These are phyloP conservation scores for Mya arenaria DNA, from an alignment of 1,140 invertebrate species.

Conservation along the genomic window DNA sequence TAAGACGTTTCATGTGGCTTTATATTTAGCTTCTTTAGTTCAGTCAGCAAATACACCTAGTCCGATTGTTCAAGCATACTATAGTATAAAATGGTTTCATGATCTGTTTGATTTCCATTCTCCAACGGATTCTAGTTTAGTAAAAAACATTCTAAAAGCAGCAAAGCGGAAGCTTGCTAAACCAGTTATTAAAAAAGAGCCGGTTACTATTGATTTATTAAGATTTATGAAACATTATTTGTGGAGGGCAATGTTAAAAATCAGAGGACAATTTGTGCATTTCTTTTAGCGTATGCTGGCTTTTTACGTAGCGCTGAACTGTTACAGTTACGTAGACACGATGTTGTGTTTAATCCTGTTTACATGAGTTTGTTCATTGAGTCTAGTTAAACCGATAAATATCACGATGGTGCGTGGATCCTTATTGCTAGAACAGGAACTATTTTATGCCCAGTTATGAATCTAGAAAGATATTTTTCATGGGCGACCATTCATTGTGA, in stretches of 20 bases:
- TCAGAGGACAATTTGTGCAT: constrained; percentile 41
- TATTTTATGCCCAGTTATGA: background rate
- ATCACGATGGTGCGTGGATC: constrained; percentile 12
- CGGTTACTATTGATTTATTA: constrained; percentile 15
- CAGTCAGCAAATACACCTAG: background rate
- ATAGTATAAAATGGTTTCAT: constrained; percentile 46
- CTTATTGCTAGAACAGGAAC: constrained; percentile 39
- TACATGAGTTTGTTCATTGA: constrained; percentile 34
- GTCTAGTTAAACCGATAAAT: constrained; percentile 26
- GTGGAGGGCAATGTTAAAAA: constrained; percentile 20
- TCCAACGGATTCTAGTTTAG: constrained; percentile 25
- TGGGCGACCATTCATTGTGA: constrained; percentile 1
- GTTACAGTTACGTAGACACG: background rate
- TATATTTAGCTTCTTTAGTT: constrained; percentile 36
- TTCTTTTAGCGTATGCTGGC: constrained; percentile 12
- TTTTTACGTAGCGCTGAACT: constrained; percentile 14
- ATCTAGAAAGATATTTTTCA: constrained; percentile 9
- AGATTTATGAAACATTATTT: constrained; percentile 12
- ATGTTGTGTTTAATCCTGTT: background rate
- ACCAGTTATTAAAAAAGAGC: constrained; percentile 27
- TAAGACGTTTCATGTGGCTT: constrained; percentile 18
- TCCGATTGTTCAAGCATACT: constrained; percentile 29
- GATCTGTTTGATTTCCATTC: background rate
- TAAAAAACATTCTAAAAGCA: constrained; percentile 32
- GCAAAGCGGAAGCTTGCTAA: constrained; percentile 5